These are phyloP conservation scores for Tenebrosternarchus preto DNA, from an alignment of 2,113 vertebrate genomes.

Conservation along the genomic window DNA sequence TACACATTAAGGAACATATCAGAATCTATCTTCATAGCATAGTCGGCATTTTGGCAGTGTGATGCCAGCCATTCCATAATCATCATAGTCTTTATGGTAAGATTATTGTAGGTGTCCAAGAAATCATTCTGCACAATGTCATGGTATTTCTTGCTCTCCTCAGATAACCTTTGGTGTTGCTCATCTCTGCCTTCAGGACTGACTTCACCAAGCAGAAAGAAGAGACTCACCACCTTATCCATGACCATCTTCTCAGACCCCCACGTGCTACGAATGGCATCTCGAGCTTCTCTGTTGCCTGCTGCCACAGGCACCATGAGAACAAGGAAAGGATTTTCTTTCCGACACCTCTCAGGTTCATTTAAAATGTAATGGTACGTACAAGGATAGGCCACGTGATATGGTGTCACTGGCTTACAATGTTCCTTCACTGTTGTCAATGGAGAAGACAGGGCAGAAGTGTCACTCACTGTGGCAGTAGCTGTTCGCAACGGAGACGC, in stretches of 20 bases:
- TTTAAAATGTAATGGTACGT: constrained; percentile 69
- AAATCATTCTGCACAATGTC: constrained; percentile 82
- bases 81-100: constrained; percentile 82
- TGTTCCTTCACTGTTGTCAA: neutral
- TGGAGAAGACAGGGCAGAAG: neutral
- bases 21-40: constrained; percentile 76
- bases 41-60: constrained; percentile 69
- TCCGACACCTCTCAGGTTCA: constrained; percentile 59
- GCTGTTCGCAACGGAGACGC: neutral
- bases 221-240: constrained; percentile 53
- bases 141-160: constrained; percentile 66
- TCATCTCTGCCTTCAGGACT: accelerated
- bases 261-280: constrained; percentile 71
- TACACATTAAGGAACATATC: constrained; percentile 78
- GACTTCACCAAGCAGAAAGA: constrained; percentile 70
- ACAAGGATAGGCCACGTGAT: constrained; percentile 64
- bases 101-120: constrained; percentile 79
- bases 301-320: constrained; percentile 70
- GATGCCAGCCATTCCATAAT: constrained; percentile 80
- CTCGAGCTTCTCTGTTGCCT: constrained; percentile 44
- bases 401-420: constrained; percentile 42
- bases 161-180: constrained; percentile 48
- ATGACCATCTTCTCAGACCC: constrained; percentile 61
- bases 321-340: constrained; percentile 68
- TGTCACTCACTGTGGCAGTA: neutral